Evolutionary conservation across 2,888 invertebrate species (phyloP).

Genomic region (Drosophila aldrichi): DNA sequence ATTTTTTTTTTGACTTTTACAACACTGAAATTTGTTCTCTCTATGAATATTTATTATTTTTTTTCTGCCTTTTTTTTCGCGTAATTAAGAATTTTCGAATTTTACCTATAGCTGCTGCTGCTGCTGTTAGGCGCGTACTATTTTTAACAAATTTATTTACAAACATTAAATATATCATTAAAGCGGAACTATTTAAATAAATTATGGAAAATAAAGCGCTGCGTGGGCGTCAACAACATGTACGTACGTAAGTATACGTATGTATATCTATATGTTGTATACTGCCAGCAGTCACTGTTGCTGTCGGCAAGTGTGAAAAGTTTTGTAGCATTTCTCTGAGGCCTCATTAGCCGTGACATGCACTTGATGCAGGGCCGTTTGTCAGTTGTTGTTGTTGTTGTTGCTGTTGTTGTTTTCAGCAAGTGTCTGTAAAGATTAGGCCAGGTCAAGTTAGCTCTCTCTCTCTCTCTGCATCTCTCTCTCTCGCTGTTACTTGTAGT

Average conservation of each 20-base stretch:
- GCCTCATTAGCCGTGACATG: slow-evolving; percentile 62
- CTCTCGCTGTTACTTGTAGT: slow-evolving; percentile 28
- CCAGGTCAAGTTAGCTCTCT: background rate
- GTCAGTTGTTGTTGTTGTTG: slow-evolving; percentile 5
- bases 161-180: slow-evolving; percentile 67
- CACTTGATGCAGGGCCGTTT: slow-evolving; percentile 41
- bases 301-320: slow-evolving; percentile 4
- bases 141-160: slow-evolving; percentile 65
- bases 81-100: slow-evolving; percentile 56
- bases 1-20: slow-evolving; percentile 72
- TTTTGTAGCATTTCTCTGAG: slow-evolving; percentile 5
- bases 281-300: slow-evolving; percentile 26
- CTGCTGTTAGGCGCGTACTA: slow-evolving; percentile 46
- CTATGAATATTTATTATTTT: background rate
- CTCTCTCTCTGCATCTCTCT: background rate
- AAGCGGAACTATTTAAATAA: slow-evolving; percentile 79
- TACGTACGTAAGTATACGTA: slow-evolving; percentile 15
- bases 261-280: slow-evolving; percentile 2
- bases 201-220: slow-evolving; percentile 67
- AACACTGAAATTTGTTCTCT: slow-evolving; percentile 28
- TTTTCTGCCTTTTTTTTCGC: slow-evolving; percentile 33
- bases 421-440: slow-evolving; percentile 30
- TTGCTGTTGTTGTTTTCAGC: slow-evolving; percentile 2
- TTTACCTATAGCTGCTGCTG: slow-evolving; percentile 38
- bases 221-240: slow-evolving; percentile 52